These are phyloP conservation scores for Papilio glaucus DNA, from an alignment of 1,140 invertebrate genomes.

Conservation along the genomic window DNA sequence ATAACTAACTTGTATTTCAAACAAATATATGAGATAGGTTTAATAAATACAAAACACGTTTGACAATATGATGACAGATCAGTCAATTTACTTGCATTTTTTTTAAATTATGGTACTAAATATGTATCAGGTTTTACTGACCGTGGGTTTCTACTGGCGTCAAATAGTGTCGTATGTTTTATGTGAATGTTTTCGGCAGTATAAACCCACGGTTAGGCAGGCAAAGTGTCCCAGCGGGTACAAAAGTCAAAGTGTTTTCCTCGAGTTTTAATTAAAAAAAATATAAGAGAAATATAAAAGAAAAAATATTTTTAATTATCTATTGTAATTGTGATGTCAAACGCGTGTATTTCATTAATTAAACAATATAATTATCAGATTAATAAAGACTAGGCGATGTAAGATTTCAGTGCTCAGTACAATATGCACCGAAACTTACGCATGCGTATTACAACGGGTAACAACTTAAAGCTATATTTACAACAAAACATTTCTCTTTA, in stretches of 20 bases:
- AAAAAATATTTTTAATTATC: too few relatives aligned
- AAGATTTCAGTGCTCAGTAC: slow-evolving; percentile 32
- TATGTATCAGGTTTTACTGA: too few relatives aligned
- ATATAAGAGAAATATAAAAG: too few relatives aligned
- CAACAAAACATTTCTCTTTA: slow-evolving; percentile 41
- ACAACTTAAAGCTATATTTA: slow-evolving; percentile 66
- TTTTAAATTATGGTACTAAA: too few relatives aligned
- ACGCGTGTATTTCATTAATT: slow-evolving; percentile 43
- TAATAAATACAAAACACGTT: slow-evolving; percentile 24
- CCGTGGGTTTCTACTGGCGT: too few relatives aligned
- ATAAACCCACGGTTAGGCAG: too few relatives aligned
- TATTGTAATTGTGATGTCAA: not conserved
- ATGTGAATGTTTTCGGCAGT: too few relatives aligned
- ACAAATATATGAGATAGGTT: not conserved
- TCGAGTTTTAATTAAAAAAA: too few relatives aligned
- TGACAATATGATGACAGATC: not conserved
- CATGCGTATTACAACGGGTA: slow-evolving; percentile 53
- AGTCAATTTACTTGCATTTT: not conserved
- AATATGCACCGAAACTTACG: slow-evolving; percentile 54
- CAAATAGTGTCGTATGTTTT: too few relatives aligned
- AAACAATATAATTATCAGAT: slow-evolving; percentile 55
- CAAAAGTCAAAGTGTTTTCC: too few relatives aligned
- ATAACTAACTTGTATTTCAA: not conserved
- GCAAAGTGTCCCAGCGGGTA: too few relatives aligned
- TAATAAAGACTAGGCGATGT: slow-evolving; percentile 56